Base-by-base conservation (phyloP, 2,113 vertebrate species). In the Scomber japonicus region DNA sequence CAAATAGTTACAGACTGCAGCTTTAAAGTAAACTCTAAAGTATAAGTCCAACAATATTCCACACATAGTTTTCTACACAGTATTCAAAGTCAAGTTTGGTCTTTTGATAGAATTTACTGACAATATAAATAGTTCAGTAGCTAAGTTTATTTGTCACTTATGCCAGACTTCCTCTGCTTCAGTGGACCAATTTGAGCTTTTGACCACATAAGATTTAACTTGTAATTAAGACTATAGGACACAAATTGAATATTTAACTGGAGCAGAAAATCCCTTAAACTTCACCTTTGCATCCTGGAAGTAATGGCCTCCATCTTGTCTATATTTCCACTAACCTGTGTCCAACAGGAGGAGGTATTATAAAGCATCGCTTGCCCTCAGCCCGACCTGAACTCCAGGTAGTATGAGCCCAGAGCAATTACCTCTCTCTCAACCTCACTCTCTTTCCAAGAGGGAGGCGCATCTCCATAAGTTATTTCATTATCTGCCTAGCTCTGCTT, bases 401-500 rank as follows among this genome's bases (percentile, higher is more conserved):
- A 87, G 85, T 78, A 48, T 62, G 61, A 81, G 85, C 90, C 79
- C 83, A 80, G 77, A 82, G 77, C 87, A 91, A 92, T 92, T 92
- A 92, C 88, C 80, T 70, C 76, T 55, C 82, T 86, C 73, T 83
- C 89, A 84, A 60, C 48, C 82, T 72, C 71, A 50, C 71, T 63
- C 61, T 79, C 81, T 76, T 54, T 82, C 71, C 49, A 66, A 79
- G 80, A 82, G 74, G 66, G 57, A 74, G 56, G 61, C 75, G 67
- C 78, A 89, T 89, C 87, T 94, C 91, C 90, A 92, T 93, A 93
- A 94, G 92, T 94, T 93, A 94, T 94, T 94, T 93, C 88, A 94
- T 94, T 94, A 94, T 94, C 92, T 86, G 90, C 63, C 83, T 11
- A 57, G 90, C 91, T 89, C 81, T 72, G 75, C 86, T 77, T 88